These are phyloP conservation scores for Pelodytes ibericus DNA, from an alignment of 2,797 vertebrate species.

Conservation along the genomic window DNA sequence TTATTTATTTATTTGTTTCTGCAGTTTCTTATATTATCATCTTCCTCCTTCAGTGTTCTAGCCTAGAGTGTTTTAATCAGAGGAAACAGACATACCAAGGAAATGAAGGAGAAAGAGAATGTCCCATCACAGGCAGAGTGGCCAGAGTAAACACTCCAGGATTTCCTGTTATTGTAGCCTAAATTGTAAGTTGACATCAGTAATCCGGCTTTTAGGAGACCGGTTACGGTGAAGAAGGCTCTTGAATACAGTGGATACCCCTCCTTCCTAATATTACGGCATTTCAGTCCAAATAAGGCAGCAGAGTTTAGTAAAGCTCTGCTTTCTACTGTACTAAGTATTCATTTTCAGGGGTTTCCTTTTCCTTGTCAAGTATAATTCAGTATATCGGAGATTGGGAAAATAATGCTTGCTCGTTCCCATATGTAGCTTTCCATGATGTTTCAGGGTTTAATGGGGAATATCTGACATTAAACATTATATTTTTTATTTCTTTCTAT, in stretches of 20 bases:
- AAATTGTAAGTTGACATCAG: constrained; percentile 77
- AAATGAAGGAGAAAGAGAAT: constrained; percentile 70
- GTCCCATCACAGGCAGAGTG: constrained; percentile 65
- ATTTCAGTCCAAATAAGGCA: constrained; percentile 75
- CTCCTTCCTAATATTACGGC: constrained; percentile 53
- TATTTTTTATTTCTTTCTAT: too few relatives aligned
- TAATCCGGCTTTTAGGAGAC: constrained; percentile 65
- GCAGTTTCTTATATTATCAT: constrained; percentile 36
- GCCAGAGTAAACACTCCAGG: constrained; percentile 76
- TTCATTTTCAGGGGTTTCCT: constrained; percentile 57
- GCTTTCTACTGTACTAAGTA: constrained; percentile 29
- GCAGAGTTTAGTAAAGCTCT: constrained; percentile 52
- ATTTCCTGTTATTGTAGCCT: constrained; percentile 83
- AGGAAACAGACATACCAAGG: constrained; percentile 77
- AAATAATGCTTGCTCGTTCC: constrained; percentile 42
- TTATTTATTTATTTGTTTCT: background rate
- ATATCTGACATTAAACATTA: too few relatives aligned
- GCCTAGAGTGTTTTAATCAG: constrained; percentile 73
- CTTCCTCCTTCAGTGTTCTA: constrained; percentile 47
- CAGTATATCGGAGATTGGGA: constrained; percentile 70
- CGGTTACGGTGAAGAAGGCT: constrained; percentile 62
- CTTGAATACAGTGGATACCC: constrained; percentile 62
- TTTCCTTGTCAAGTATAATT: constrained; percentile 62
- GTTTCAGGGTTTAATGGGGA: background rate
- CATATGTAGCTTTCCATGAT: background rate